These are phyloP conservation scores for Eumeta japonica DNA, from an alignment of 1,140 invertebrate species.

Conservation along the genomic window DNA sequence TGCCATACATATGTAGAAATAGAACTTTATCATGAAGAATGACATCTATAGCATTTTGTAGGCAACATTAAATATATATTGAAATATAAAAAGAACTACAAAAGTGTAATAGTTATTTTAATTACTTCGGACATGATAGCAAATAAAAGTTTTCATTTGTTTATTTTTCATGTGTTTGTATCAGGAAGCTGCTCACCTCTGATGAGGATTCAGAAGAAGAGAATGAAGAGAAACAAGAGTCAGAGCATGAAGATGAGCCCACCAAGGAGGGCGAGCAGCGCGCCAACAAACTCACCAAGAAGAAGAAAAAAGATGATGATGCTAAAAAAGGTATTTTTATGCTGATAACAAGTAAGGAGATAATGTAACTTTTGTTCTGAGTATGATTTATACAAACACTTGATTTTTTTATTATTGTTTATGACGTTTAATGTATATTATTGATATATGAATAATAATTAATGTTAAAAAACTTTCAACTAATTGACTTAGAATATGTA, in stretches of 20 bases:
- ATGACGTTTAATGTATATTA: slow-evolving; percentile 3
- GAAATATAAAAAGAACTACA: no score
- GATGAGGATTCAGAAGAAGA: slow-evolving; percentile 89
- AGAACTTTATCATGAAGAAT: no score
- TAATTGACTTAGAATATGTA: no score
- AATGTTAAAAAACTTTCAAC: not conserved
- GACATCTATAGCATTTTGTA: no score
- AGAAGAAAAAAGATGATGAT: slow-evolving; percentile 60
- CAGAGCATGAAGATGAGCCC: slow-evolving; percentile 62
- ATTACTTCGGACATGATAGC: not conserved
- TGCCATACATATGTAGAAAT: no score
- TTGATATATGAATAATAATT: not conserved
- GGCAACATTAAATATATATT: no score
- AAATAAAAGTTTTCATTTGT: not conserved
- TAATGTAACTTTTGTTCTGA: no score
- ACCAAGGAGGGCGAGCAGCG: slow-evolving; percentile 58
- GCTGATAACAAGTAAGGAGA: no score
- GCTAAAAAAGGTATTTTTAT: slow-evolving; percentile 63
- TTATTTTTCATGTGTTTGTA: not conserved
- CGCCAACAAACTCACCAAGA: slow-evolving; percentile 64
- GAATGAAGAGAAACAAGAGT: slow-evolving; percentile 63
- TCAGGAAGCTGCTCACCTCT: slow-evolving; percentile 78
- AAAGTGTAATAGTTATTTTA: not conserved
- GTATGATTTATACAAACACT: no score
- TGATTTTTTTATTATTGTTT: no score